Evolutionary conservation across 2,888 invertebrate genomes (phyloP), one percentile per base, ranked within the genome.

Genomic region (Spilosoma lubricipeda): DNA sequence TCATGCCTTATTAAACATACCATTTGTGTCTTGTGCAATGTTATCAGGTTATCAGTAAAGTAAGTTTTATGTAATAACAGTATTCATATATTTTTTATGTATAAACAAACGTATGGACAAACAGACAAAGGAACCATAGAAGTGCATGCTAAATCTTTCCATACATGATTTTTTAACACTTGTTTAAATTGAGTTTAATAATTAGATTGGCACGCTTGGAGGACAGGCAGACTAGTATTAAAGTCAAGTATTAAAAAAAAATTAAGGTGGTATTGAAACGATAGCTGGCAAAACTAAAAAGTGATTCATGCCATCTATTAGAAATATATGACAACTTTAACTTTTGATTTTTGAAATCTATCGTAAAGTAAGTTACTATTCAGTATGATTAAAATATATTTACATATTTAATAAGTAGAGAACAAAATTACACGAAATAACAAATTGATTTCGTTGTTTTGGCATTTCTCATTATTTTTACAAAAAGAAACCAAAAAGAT

Each of bases 401-500:
- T 5, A 15, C 15, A 13, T 15, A 30, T 63, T 30, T 13, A 5
- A 27, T 15, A 1, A 30, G 15, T 27, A 30, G 0, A 63, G 1
- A 30, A 2, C 2, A 15, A 30, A 63, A 15, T 18, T 30, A 7
- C 5, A 27, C 27, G 1, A 27, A 15, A 5, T 59, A 13, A 27
- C 13, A 59, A n/a, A 56, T 11, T 23, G 8, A 52, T 52, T 52
- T 56, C n/a, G 3, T 13, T 15, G 15, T 27, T 2, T 27, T 30
- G 18, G 0, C 30, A 30, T 63, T 15, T 30, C 8, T 15, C 3
- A 15, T 15, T 30, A 2, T 4, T 18, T 4, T 15, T 63, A 30
- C 18, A 63, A 4, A 63, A 63, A 63, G 18, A 63, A 30, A 30
- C 30, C 77, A 30, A 33, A 45, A 13, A 65, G 59, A 13, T 72